A percentile compares a stretch with the other conserved stretches of the same genome.
Evolutionary conservation across 2,797 vertebrate genomes (phyloP).

Genomic region (Chiropotes sagulatus): DNA sequence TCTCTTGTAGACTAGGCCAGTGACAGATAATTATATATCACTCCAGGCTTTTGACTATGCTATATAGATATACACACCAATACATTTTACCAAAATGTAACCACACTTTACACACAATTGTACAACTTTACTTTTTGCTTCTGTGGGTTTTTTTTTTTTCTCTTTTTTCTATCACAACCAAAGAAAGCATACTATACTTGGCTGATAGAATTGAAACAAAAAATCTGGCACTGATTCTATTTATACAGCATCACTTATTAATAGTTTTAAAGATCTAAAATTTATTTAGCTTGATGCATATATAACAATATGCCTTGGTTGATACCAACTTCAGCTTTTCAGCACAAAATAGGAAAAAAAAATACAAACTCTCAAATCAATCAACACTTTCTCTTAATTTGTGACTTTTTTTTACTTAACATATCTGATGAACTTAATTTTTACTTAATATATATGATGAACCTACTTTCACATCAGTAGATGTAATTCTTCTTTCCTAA

Average conservation of each 20-base stretch:
- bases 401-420: neutral
- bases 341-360: neutral
- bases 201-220: conserved; percentile 20
- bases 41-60: neutral
- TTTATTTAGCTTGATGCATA: neutral
- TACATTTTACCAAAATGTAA: conserved; percentile 20
- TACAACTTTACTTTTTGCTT: neutral
- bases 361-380: neutral
- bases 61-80: neutral
- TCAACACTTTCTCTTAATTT: neutral
- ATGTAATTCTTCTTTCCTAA: neutral
- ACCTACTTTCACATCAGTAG: neutral
- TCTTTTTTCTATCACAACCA: neutral
- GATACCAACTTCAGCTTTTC: neutral
- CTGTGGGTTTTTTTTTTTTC: neutral
- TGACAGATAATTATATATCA: neutral
- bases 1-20: neutral
- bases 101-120: neutral
- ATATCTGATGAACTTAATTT: neutral
- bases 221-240: conserved; percentile 18
- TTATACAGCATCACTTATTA: neutral
- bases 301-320: neutral
- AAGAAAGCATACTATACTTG: neutral
- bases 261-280: conserved; percentile 14
- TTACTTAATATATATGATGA: conserved; percentile 15